Conservation (phyloP, 1,140 invertebrate species). For the Whitmania pigra region DNA sequence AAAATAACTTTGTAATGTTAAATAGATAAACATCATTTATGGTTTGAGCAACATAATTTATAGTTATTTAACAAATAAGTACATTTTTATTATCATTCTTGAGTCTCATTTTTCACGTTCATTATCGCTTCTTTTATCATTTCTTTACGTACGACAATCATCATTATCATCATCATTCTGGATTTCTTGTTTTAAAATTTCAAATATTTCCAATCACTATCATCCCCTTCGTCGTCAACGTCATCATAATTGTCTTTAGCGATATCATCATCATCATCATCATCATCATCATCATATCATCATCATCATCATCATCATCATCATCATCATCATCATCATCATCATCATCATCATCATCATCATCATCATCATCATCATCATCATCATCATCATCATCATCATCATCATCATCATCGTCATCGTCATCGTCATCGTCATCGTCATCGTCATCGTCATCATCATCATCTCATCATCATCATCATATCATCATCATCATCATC, state of each 20-base stretch:
- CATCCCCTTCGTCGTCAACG: no score
- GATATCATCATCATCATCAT: no score
- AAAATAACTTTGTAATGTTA: neutral
- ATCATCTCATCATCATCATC: constrained; percentile 10
- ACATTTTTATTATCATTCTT: no score
- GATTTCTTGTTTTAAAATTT: no score
- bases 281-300: no score
- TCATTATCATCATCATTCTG: constrained; percentile 1
- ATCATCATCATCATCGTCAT: constrained; percentile 5
- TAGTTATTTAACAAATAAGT: no score
- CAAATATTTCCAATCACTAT: no score
- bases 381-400: constrained; percentile 11
- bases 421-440: constrained; percentile 3
- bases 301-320: constrained; percentile 7
- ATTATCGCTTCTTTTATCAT: neutral
- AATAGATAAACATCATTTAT: no score
- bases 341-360: neutral
- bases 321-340: no score
- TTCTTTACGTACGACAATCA: neutral
- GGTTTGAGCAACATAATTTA: no score
- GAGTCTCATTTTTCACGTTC: neutral
- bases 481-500: constrained; percentile 4
- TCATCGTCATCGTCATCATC: constrained; percentile 8
- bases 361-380: neutral
- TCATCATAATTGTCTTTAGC: no score